Evolutionary conservation across 2,888 invertebrate species (phyloP).

Genomic region (Lithophane semibrunnea): DNA sequence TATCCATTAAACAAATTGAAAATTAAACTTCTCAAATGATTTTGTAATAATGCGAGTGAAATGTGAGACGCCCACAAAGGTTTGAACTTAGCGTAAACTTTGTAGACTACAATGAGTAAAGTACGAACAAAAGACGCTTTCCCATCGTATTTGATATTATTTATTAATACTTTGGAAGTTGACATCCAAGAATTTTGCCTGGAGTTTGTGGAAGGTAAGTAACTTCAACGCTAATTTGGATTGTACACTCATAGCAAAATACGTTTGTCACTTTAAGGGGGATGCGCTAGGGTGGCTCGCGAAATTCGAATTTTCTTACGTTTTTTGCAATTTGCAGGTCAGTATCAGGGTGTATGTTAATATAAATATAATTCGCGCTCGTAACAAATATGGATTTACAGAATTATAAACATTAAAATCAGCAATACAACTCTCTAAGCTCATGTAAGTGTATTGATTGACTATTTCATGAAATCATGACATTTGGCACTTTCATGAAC

Average conservation of each 20-base stretch:
- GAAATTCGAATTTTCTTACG: no score
- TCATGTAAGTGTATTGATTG: no score
- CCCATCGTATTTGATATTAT: slow-evolving; percentile 62
- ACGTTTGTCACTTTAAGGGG: background rate
- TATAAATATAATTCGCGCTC: no score
- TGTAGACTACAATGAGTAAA: slow-evolving; percentile 67
- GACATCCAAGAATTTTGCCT: slow-evolving; percentile 51
- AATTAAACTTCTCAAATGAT: slow-evolving; percentile 64
- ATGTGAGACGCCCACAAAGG: slow-evolving; percentile 65
- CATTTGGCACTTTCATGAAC: no score
- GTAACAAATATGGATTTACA: no score
- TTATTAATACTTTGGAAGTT: slow-evolving; percentile 64
- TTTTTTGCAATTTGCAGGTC: no score
- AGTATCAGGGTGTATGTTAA: no score
- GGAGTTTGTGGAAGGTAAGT: slow-evolving; percentile 25
- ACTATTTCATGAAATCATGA: no score
- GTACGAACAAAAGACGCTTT: slow-evolving; percentile 55
- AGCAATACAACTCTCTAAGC: no score
- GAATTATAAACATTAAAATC: no score
- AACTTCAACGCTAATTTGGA: slow-evolving; percentile 36
- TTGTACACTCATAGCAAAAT: background rate
- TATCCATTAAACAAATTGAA: slow-evolving; percentile 69
- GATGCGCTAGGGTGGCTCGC: no score
- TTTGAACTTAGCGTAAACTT: slow-evolving; percentile 66
- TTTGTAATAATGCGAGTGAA: slow-evolving; percentile 65